Percentiles rank a stretch among this genome's conserved stretches.
phyloP scores from a whole-genome alignment of 2,113 vertebrate genomes.

The Junco hyemalis region DNA sequence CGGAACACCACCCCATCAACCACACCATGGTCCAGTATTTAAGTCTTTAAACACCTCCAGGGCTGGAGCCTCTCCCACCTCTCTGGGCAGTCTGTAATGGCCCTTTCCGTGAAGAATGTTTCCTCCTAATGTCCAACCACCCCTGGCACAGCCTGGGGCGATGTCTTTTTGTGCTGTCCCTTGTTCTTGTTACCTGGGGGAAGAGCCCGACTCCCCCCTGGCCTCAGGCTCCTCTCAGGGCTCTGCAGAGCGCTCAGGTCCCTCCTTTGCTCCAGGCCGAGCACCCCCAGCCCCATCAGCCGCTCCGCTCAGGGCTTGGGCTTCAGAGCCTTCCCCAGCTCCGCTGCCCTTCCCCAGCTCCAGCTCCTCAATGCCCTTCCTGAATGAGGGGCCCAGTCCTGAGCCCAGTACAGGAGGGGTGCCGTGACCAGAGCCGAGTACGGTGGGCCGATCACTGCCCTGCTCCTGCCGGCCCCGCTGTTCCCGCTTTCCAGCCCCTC shows the following conservation, averaged over 20 bases:
- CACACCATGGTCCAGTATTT: too few species aligned
- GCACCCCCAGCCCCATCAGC: not conserved
- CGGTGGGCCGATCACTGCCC: not conserved
- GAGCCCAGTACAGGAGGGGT: not conserved
- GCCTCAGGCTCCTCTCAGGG: not conserved
- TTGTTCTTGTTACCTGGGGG: too few species aligned
- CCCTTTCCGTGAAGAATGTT: not conserved
- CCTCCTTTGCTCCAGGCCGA: not conserved
- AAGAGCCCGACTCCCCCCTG: rapidly evolving
- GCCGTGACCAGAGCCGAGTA: not conserved
- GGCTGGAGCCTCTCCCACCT: not conserved
- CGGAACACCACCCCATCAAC: not conserved
- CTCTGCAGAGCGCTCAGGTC: rapidly evolving
- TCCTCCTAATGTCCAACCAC: not conserved
- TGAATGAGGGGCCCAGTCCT: not conserved
- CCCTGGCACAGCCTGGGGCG: not conserved
- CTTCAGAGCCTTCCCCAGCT: not conserved
- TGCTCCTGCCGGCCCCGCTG: rapidly evolving
- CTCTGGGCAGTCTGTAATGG: not conserved
- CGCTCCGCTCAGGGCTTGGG: rapidly evolving
- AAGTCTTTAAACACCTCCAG: not conserved
- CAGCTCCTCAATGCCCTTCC: not conserved
- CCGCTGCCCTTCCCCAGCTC: rapidly evolving
- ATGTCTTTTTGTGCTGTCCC: too few species aligned
- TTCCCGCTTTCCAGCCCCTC: rapidly evolving